phyloP scores from a whole-genome alignment of 2,797 vertebrate species.

The Enteromius afrohamiltoni region DNA sequence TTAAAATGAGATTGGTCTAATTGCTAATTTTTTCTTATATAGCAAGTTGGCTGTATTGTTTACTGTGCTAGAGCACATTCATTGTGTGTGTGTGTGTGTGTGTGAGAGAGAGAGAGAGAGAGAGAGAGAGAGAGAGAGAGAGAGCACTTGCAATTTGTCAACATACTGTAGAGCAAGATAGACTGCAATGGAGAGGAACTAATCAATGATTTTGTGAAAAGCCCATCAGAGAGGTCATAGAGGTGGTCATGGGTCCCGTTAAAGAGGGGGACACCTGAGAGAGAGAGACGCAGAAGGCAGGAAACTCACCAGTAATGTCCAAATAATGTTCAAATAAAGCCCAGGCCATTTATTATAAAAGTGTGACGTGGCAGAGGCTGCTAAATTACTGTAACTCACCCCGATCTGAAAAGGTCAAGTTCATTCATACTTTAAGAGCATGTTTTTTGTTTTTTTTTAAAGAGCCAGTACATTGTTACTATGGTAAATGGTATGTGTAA shows the following conservation, averaged over 20 bases:
- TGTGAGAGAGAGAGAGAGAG: conserved; percentile 9
- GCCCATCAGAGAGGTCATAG: not conserved
- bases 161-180: not conserved
- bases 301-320: not conserved
- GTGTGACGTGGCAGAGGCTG: not conserved
- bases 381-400: not conserved
- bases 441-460: not conserved
- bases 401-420: not conserved
- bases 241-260: not conserved
- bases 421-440: not conserved
- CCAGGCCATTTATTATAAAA: not conserved
- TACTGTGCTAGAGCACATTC: not conserved
- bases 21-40: not conserved
- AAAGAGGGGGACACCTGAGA: not conserved
- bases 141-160: conserved; percentile 30
- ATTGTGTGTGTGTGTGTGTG: not conserved
- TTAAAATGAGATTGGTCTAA: too few species aligned
- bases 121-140: conserved; percentile 11
- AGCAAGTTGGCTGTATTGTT: not conserved
- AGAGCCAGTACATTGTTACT: not conserved
- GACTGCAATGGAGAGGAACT: conserved; percentile 10
- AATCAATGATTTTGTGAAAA: conserved; percentile 19
- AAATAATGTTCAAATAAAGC: conserved; percentile 2
- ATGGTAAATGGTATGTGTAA: not conserved
- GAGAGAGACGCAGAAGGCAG: not conserved